Base-by-base conservation (phyloP, 2,113 vertebrate species). In the Cyanoramphus novaezelandiae region DNA sequence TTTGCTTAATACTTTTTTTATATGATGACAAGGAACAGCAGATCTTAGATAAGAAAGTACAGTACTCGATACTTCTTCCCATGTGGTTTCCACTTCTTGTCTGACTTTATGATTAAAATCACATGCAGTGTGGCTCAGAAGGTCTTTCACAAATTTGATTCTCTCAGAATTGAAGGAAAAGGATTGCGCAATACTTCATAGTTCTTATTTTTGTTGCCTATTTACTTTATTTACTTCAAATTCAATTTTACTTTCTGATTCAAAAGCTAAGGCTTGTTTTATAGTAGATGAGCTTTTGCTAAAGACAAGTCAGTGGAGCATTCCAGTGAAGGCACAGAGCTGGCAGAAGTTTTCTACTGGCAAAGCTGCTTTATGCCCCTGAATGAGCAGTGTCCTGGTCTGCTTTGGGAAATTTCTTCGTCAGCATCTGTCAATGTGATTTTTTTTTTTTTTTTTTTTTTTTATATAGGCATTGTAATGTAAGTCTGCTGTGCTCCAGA, bases 291-390 rank as follows among this genome's bases (percentile, higher is more conserved):
- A 86, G 47, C 60, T 91, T 88, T 71, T 86, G 60, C 64, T 71
- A 27, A 86, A 92, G 94, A 47, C 78, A 78, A 91, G 76, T 92
- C 91, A 96, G 49, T 74, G 83, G 83, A 91, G 47, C 43, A 59
- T 95, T 95, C 86, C 91, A 39, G 27, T 27, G n/a, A 64, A 86
- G 87, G 72, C 55, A 80, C 17, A 75, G 77, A 86, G 29, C 50
- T 81, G 65, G 33, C 8, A 4, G 43, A 94, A 67, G 28, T 67
- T 81, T 94, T 90, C 59, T 83, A 4, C 50, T 84, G 55, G 64
- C 81, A 64, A 23, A 79, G 74, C 74, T 71, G 35, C 62, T 63
- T 67, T 86, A 10, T 39, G 43, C 62, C 43, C 50, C 47, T 78
- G 67, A 80, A 52, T 62, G 63, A 82, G 63, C 9, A 9, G 41